These are phyloP conservation scores for Protaetia brevitarsis DNA, from an alignment of 1,140 invertebrate genomes.

Conservation along the genomic window DNA sequence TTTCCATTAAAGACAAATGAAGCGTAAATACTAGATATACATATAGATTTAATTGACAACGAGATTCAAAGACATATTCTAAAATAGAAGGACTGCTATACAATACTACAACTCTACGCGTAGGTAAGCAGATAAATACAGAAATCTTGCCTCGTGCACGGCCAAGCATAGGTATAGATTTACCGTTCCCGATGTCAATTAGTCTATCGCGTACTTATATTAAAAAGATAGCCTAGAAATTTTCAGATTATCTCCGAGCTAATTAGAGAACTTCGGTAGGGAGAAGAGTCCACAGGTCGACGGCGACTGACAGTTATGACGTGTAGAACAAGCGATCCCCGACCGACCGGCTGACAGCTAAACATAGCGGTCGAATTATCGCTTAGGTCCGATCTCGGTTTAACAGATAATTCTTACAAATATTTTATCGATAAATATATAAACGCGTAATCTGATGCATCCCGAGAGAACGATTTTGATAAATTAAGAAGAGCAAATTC, in stretches of 20 bases:
- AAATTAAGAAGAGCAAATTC: too few relatives aligned
- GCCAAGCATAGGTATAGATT: too few relatives aligned
- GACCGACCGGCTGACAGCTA: neutral
- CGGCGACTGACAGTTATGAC: slow-evolving; percentile 9
- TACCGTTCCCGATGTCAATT: slow-evolving; percentile 3
- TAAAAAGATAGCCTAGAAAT: slow-evolving; percentile 5
- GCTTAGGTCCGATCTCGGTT: neutral
- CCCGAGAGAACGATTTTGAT: too few relatives aligned
- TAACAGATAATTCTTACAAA: slow-evolving; percentile 11
- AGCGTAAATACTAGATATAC: too few relatives aligned
- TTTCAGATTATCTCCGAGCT: slow-evolving; percentile 5
- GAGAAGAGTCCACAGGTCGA: neutral
- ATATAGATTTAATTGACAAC: too few relatives aligned
- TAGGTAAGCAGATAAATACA: too few relatives aligned
- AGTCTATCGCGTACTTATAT: neutral
- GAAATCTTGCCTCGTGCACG: too few relatives aligned
- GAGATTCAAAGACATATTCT: too few relatives aligned
- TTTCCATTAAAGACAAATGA: too few relatives aligned
- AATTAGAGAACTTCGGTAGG: slow-evolving; percentile 7
- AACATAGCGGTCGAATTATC: neutral
- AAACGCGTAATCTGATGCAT: neutral
- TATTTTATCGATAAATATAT: neutral
- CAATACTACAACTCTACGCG: too few relatives aligned
- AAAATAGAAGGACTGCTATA: too few relatives aligned
- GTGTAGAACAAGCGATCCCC: slow-evolving; percentile 10